A percentile compares a stretch with the other conserved stretches of the same genome.
Conservation (phyloP, 2,888 invertebrate species). For the Oeneis ivallda region DNA sequence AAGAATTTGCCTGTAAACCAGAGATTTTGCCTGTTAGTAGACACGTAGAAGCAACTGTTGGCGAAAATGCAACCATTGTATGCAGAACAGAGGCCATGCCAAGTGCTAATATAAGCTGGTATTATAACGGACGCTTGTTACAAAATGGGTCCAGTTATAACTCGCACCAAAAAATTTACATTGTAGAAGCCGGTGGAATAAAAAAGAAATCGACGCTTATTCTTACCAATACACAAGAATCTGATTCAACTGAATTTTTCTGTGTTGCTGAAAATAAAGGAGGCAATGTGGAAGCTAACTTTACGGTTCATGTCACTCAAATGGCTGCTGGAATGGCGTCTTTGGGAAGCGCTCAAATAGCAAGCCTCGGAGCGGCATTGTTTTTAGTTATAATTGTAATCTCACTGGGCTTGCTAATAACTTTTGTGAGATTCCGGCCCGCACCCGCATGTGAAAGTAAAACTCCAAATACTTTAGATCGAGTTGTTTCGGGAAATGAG, state of each 20-base stretch:
- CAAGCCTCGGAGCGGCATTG: slow-evolving; percentile 90
- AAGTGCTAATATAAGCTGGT: slow-evolving; percentile 91
- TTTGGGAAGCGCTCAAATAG: slow-evolving; percentile 91
- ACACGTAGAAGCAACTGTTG: slow-evolving; percentile 89
- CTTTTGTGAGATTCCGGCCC: slow-evolving; percentile 88
- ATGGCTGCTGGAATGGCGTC: slow-evolving; percentile 90
- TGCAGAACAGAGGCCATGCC: slow-evolving; percentile 92
- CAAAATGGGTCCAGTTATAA: slow-evolving; percentile 90
- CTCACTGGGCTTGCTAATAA: slow-evolving; percentile 85
- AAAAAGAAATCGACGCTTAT: slow-evolving; percentile 89
- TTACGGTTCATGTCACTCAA: slow-evolving; percentile 91
- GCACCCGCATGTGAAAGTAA: slow-evolving; percentile 88
- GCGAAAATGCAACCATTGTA: slow-evolving; percentile 91
- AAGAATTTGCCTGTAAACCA: slow-evolving; percentile 93
- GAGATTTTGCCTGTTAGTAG: slow-evolving; percentile 88
- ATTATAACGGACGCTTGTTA: slow-evolving; percentile 90
- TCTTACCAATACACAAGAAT: slow-evolving; percentile 91
- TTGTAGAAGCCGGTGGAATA: slow-evolving; percentile 88
- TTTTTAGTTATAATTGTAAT: slow-evolving; percentile 89
- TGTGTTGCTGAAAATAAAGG: slow-evolving; percentile 95
- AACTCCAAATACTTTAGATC: slow-evolving; percentile 87
- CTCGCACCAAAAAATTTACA: slow-evolving; percentile 87
- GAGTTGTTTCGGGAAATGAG: slow-evolving; percentile 84
- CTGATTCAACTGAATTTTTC: slow-evolving; percentile 91
- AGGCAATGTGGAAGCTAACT: slow-evolving; percentile 93